Conservation (phyloP, 2,113 vertebrate genomes). For the Saimiri boliviensis region DNA sequence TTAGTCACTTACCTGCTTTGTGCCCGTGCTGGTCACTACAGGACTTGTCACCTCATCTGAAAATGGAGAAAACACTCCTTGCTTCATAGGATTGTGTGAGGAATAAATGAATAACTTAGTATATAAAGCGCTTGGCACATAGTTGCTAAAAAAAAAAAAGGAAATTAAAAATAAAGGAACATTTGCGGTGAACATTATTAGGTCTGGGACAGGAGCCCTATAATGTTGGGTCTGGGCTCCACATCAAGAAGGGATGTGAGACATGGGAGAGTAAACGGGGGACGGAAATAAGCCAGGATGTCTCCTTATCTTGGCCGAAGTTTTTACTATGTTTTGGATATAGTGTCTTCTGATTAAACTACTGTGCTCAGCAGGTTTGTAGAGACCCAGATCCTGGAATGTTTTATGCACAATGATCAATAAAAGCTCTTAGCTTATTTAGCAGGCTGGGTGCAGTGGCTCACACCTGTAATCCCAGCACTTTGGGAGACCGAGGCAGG, state of each 20-base stretch:
- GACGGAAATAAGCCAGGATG: neutral
- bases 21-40: neutral
- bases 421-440: slow-evolving; percentile 40
- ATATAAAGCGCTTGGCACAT: neutral
- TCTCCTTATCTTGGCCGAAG: neutral
- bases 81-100: neutral
- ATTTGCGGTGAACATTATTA: neutral
- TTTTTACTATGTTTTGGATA: neutral
- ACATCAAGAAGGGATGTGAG: neutral
- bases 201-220: neutral
- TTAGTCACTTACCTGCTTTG: neutral
- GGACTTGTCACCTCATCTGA: neutral
- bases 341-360: slow-evolving; percentile 9
- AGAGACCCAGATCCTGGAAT: neutral
- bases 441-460: neutral
- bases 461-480: no score
- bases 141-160: neutral
- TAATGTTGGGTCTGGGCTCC: neutral
- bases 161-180: neutral
- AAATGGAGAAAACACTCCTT: neutral
- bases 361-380: neutral
- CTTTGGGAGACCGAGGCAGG: no score
- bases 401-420: neutral
- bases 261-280: neutral
- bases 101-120: neutral